Evolutionary conservation across 2,888 invertebrate species (phyloP).

Genomic region (Drosophila vallismaia): DNA sequence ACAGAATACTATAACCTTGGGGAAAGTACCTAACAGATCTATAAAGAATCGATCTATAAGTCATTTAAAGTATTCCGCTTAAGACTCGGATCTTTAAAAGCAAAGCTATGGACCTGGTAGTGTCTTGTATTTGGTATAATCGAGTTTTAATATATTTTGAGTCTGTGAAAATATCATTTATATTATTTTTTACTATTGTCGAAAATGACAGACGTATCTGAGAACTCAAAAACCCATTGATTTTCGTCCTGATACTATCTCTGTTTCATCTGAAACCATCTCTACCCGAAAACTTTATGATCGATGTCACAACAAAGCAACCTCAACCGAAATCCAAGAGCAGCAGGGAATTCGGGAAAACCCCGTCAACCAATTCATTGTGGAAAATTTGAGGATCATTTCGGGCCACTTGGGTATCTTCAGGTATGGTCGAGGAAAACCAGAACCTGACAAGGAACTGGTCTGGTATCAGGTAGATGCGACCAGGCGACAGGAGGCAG

Average conservation of each 20-base stretch:
- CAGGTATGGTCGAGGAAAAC: conserved; percentile 29
- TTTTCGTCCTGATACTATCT: conserved; percentile 10
- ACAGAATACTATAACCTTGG: not conserved
- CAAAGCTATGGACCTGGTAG: not conserved
- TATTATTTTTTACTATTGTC: not conserved
- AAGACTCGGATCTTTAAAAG: not conserved
- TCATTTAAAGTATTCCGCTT: too few species aligned
- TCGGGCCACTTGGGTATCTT: conserved; percentile 20
- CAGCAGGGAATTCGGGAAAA: conserved; percentile 52
- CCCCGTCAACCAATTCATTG: conserved; percentile 65
- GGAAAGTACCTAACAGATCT: not conserved
- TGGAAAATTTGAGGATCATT: conserved; percentile 75
- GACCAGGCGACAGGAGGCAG: not conserved
- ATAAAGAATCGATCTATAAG: too few species aligned
- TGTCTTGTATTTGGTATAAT: too few species aligned
- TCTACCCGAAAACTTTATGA: conserved; percentile 12
- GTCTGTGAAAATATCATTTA: not conserved
- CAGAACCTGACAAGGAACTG: conserved; percentile 33
- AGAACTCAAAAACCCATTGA: not conserved
- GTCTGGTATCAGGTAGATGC: conserved; percentile 37
- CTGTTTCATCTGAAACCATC: conserved; percentile 19
- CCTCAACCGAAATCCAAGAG: conserved; percentile 25
- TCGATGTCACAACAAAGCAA: conserved; percentile 35
- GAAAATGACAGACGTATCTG: conserved; percentile 5
- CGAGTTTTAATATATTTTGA: not conserved